These are phyloP conservation scores for Alaudala cheleensis DNA, from an alignment of 2,113 vertebrate species.

Conservation along the genomic window DNA sequence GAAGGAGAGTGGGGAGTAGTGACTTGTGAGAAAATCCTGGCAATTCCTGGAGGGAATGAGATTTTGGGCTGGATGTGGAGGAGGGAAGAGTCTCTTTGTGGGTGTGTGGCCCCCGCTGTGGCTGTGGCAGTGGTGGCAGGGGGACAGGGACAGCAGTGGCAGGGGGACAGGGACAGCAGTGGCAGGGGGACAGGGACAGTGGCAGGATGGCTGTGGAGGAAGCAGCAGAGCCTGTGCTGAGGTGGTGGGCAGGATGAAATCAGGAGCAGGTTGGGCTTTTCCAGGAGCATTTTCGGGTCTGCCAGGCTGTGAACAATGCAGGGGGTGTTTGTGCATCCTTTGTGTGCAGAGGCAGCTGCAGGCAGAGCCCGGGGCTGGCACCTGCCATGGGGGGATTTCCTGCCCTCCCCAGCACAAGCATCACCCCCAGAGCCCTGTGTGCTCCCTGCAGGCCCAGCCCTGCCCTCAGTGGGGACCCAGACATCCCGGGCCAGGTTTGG, in stretches of 20 bases:
- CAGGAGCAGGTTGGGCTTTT: neutral
- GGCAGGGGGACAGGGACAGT: neutral
- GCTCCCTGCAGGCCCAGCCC: neutral
- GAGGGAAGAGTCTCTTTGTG: neutral
- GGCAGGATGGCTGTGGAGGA: neutral
- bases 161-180: neutral
- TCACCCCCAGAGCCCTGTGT: neutral
- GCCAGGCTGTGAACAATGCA: fast-evolving
- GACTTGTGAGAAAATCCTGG: neutral
- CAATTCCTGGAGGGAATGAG: neutral
- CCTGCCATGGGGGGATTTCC: neutral
- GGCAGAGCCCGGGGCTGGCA: neutral
- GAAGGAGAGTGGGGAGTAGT: neutral
- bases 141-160: fast-evolving
- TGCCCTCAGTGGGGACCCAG: neutral
- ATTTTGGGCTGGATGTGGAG: neutral
- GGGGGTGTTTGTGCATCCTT: neutral
- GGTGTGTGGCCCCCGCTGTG: too few relatives aligned
- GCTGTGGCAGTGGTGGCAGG: neutral
- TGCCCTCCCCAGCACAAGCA: neutral
- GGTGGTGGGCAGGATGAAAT: neutral
- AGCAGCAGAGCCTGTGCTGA: neutral
- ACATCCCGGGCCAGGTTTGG: neutral
- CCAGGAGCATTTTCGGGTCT: neutral
- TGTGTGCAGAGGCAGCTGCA: neutral